Percentiles rank a stretch among this genome's conserved stretches.
Conservation (phyloP, 2,113 vertebrate genomes). For the Martes martes region DNA sequence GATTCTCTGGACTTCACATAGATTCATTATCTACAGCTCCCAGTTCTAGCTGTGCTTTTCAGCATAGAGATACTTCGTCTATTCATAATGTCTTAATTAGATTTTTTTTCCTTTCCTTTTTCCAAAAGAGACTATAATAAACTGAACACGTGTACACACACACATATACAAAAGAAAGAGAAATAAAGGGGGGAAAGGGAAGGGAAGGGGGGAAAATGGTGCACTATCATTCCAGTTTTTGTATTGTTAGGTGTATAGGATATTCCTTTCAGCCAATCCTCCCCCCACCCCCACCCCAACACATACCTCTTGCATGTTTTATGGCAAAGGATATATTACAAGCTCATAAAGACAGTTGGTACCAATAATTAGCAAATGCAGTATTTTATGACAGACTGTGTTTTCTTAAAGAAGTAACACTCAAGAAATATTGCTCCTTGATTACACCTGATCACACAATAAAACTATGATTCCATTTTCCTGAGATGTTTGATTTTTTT, state of each 20-base stretch:
- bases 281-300: background rate
- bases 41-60: background rate
- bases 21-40: background rate
- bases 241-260: background rate
- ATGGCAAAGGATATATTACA: background rate
- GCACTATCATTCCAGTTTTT: background rate
- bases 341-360: background rate
- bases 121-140: background rate
- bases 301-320: background rate
- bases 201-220: background rate
- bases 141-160: background rate
- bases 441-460: background rate
- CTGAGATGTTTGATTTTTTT: background rate
- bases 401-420: slow-evolving; percentile 7
- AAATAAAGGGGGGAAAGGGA: background rate
- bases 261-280: background rate
- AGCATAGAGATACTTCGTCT: background rate
- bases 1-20: background rate
- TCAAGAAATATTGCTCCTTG: slow-evolving; percentile 5
- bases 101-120: background rate
- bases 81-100: background rate
- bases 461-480: background rate
- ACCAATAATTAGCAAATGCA: background rate
- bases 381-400: background rate
- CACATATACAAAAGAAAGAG: background rate